Base-by-base conservation (phyloP, 1,140 invertebrate species). In the Elymnias hypermnestra region DNA sequence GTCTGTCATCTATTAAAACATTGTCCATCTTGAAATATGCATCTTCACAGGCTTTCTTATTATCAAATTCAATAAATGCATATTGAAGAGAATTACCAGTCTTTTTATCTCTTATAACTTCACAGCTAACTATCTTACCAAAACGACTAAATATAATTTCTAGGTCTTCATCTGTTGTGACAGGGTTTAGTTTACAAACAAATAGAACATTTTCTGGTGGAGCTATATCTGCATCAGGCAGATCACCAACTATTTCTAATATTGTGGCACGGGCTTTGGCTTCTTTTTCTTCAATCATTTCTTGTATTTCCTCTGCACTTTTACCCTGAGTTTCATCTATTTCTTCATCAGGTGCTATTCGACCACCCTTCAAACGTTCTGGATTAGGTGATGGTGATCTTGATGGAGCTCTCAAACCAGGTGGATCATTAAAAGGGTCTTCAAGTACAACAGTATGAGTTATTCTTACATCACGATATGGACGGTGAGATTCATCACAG, bases 11-110 rank as follows among this genome's bases (percentile, higher is more conserved):
- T 63, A 99, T 99, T 0, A 99, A 86, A 0, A 99, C 98, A 88
- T 99, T 99, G 70, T 99, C 98, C 98, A 99, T 99, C 89, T 99
- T 99, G 63, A 99, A 98, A 87, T 97, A 99, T 2, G 98, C 98
- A 58, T 96, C 94, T 88, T 99, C 98, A 88, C 98, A 99, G 5
- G 97, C 92, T 76, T 98, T 92, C 60, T 94, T 91, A 53, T 98
- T 93, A 50, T 94, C 95, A 89, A 99, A 99, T 83, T 99, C 98
- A 58, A 99, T 96, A 76, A 99, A 99, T 2, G 97, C 98, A 86
- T 99, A 99, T 70, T 99, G 98, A 36, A 99, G 87, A 0, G 98
- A 99, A 72, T 99, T 97, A 5, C 94, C 93, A 1, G 95, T 94
- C 70, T 96, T 94, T 49, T 93, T 92, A 81, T 99, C 98, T 74